phyloP scores from a whole-genome alignment of 2,888 invertebrate species.

The Drosophila longiperda region DNA sequence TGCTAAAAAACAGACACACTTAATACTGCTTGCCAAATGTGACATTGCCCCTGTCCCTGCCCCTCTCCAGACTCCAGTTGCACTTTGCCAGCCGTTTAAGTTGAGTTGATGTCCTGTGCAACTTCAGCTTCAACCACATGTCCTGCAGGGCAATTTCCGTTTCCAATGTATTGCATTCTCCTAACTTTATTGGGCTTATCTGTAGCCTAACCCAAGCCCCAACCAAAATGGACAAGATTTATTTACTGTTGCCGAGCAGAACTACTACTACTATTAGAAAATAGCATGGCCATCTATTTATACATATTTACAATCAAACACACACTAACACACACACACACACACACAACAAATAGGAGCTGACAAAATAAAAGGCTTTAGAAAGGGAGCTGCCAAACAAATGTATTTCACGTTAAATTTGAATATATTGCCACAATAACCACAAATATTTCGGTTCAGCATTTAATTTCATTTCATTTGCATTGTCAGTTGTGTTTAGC shows the following conservation, averaged over 20 bases:
- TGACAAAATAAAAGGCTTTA: conserved; percentile 10
- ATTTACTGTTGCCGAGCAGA: conserved; percentile 53
- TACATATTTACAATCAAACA: conserved; percentile 3
- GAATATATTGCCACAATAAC: conserved; percentile 66
- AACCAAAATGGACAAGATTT: conserved; percentile 53
- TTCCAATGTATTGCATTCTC: conserved; percentile 47
- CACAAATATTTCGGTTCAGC: conserved; percentile 48
- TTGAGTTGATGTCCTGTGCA: conserved; percentile 46
- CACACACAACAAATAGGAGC: background rate
- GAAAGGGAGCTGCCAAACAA: conserved; percentile 32
- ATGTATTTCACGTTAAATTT: conserved; percentile 56
- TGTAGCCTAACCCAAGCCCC: conserved; percentile 47
- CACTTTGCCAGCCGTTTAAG: conserved; percentile 50
- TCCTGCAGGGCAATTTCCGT: conserved; percentile 67
- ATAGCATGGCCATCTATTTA: conserved; percentile 34
- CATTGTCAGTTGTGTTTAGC: conserved; percentile 36
- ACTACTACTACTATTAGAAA: conserved; percentile 51
- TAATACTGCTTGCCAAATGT: conserved; percentile 68
- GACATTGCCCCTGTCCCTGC: conserved; percentile 14
- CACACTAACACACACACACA: background rate
- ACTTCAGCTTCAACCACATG: conserved; percentile 26
- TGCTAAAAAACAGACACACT: conserved; percentile 65
- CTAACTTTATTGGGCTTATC: conserved; percentile 54
- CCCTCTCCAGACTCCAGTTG: conserved; percentile 18
- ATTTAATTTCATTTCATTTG: conserved; percentile 41